Evolutionary conservation across 1,140 invertebrate species (phyloP).

Genomic region (Agrypnia vestita): DNA sequence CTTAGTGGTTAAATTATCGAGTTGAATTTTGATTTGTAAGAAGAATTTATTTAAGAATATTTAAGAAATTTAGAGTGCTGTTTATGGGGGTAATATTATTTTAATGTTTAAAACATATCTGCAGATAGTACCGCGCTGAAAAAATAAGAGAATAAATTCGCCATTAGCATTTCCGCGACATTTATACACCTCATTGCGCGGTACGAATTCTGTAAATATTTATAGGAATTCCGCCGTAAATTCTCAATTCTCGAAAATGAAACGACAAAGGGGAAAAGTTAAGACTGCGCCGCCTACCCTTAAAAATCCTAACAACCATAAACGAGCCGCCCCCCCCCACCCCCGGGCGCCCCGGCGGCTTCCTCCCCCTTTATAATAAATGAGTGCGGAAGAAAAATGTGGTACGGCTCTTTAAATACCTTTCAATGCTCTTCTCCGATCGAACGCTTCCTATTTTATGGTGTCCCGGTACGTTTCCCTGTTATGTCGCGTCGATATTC

Average conservation of each 20-base stretch:
- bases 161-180: constrained; percentile 44
- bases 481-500: constrained; percentile 57
- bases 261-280: constrained; percentile 62
- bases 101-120: no score
- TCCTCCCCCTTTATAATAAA: constrained; percentile 58
- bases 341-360: constrained; percentile 6
- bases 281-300: constrained; percentile 56
- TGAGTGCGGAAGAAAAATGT: constrained; percentile 61
- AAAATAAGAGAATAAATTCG: constrained; percentile 18
- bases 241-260: constrained; percentile 61
- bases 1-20: no score
- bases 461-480: constrained; percentile 25
- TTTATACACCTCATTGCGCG: constrained; percentile 46
- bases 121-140: no score
- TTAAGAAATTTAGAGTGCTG: no score
- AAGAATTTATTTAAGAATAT: no score
- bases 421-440: constrained; percentile 58
- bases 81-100: no score
- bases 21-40: no score
- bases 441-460: constrained; percentile 50
- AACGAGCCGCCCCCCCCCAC: constrained; percentile 48
- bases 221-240: constrained; percentile 60
- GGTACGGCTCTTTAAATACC: constrained; percentile 61
- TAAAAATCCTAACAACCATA: constrained; percentile 62
- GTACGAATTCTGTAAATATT: constrained; percentile 58